Evolutionary conservation across 92 coral and sea anemone species (phyloP), one percentile per base, ranked within the genome.

Genomic region (Palythoa grandis): DNA sequence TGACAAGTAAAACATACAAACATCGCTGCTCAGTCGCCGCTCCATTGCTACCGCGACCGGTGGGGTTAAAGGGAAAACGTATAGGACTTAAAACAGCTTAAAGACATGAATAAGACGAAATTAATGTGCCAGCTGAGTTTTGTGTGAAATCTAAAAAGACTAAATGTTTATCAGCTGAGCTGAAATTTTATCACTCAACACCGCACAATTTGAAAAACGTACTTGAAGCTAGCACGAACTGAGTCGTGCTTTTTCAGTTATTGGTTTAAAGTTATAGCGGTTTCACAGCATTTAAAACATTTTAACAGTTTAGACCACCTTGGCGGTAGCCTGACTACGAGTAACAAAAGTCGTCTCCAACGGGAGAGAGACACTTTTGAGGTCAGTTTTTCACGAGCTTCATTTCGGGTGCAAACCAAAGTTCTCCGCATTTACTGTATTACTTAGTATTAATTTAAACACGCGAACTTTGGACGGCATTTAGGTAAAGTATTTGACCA

Each of bases 1-100:
- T 66, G 57, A 80, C 57, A 65, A 40, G 84, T 63, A 79, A 79
- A 29, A 79, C 74, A 79, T 50, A 3, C 29, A 9, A 20, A 43
- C 17, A 25, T 10, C 54, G 43, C 19, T 29, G 43, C 50, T 5
- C 50, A 5, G 50, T 5, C 50, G 5, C 47, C 65, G 73, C 74
- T 47, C 85, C 23, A 52, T 63, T 48, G 9, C 74, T 54, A 50
- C 67, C 13, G 14, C 63, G 38, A 24, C 23, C 8, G 1, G 50
- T 25, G 25, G 38, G 38, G 61, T 52, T 25, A 53, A 13, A 53
- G 19, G n/a, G 2, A 29, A 54, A 13, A 23, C 20, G 11, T 20
- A 66, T 14, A 3, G 5, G 1, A 20, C 58, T 2, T 12, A 50
- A 40, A 61, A 20, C 2, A 23, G 16, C 1, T 50, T 20, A 47